Base-by-base conservation (phyloP, 2,888 invertebrate genomes). In the Zootermopsis nevadensis region DNA sequence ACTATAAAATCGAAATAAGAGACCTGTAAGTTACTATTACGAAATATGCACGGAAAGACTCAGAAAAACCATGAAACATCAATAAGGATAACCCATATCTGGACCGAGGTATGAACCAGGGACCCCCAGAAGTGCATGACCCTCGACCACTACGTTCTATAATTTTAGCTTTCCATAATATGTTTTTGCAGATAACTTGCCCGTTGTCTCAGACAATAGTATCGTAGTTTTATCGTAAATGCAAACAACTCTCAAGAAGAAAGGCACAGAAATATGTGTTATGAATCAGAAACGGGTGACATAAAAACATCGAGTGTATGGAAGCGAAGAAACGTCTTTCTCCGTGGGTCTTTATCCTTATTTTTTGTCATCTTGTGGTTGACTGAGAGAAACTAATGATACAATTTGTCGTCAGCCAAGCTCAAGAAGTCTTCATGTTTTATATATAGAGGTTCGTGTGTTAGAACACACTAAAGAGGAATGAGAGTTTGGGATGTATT, bases 391-490 rank as follows among this genome's bases (percentile, higher is more conserved):
- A 79, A 82, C 82, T 84, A 84, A 84, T 82, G 84, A 84, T 80
- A 84, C 84, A 84, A 84, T 84, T 84, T 84, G 84, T 84, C 84
- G 84, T 80, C 84, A 82, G 69, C 79, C 79, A 66, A 79, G 35
- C 66, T 79, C 82, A 82, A 79, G 79, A 79, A 66, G 79, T 79
- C 79, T 79, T 79, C 79, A 60, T 60, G 79, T 66, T 79, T 79
- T 79, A 79, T 79, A 79, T 79, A 79, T 79, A 79, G 79, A 79
- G 79, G 53, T 66, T 79, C 79, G 35, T 79, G 79, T 79, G 79
- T 79, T 35, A n/a, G 19, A 35, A 38, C 77, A 22, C 22, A 42
- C 53, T 31, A 33, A 38, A 76, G 76, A 76, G 42, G 30, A 27
- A 79, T 55, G 66, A 66, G 79, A 27, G 48, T 48, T 77, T 55